A percentile compares a stretch with the other conserved stretches of the same genome.
Conservation (phyloP, 1,140 invertebrate species). For the Trichonephila clavipes region DNA sequence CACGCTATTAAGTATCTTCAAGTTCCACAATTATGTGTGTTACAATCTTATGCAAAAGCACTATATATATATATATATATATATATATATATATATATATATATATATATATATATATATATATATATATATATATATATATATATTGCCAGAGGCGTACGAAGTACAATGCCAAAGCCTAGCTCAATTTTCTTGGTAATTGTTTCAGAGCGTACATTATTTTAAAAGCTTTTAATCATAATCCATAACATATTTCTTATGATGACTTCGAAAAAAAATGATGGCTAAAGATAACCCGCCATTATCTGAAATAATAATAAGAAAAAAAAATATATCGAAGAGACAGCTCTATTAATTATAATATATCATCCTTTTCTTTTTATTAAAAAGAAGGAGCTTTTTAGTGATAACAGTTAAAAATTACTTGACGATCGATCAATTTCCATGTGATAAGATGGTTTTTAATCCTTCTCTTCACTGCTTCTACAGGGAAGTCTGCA, state of each 20-base stretch:
- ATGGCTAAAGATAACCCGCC: not conserved
- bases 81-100: too few species aligned
- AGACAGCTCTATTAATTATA: constrained; percentile 49
- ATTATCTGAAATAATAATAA: not conserved
- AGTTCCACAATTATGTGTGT: not conserved
- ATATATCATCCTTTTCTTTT: constrained; percentile 64
- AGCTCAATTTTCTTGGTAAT: not conserved
- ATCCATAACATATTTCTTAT: not conserved
- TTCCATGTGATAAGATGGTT: not conserved
- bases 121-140: too few species aligned
- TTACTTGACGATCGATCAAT: not conserved
- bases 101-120: too few species aligned
- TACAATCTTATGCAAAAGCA: not conserved
- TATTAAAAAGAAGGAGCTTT: constrained; percentile 1
- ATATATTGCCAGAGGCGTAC: not conserved
- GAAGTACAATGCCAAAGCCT: not conserved
- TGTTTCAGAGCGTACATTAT: not conserved
- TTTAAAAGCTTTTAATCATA: constrained; percentile 30
- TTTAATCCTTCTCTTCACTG: constrained; percentile 20
- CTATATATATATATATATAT: too few species aligned
- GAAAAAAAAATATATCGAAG: not conserved
- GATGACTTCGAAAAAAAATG: constrained; percentile 5
- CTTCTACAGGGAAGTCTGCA: not conserved
- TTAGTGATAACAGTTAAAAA: constrained; percentile 54
- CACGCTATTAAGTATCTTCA: too few species aligned